Evolutionary conservation across 92 coral and sea anemone species (phyloP).

Genomic region (Parazoanthus darwini): DNA sequence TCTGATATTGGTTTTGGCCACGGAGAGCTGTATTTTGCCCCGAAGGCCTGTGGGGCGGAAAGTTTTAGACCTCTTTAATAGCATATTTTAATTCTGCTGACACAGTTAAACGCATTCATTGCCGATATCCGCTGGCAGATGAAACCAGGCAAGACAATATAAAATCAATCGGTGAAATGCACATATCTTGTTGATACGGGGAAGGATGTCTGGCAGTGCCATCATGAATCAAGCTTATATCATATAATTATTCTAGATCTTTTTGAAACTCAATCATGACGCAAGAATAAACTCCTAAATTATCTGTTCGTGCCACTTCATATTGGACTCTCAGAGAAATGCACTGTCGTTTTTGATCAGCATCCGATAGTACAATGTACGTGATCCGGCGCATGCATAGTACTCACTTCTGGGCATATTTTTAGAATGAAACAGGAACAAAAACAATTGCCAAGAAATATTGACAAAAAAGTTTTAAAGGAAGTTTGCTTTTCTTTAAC

Average conservation of each 20-base stretch:
- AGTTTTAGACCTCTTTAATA: not conserved
- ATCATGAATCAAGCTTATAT: not conserved
- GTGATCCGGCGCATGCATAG: not conserved
- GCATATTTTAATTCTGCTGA: not conserved
- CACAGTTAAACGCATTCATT: not conserved
- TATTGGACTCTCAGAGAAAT: not conserved
- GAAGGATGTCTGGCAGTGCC: not conserved
- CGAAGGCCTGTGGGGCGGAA: not conserved
- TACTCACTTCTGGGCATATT: too few species aligned
- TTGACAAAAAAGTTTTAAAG: too few species aligned
- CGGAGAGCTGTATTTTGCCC: not conserved
- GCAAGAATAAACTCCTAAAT: not conserved
- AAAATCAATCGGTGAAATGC: not conserved
- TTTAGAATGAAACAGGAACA: not conserved
- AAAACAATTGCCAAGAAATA: too few species aligned
- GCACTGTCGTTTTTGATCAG: not conserved
- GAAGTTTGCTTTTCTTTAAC: too few species aligned
- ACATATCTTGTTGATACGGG: not conserved
- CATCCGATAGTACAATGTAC: not conserved
- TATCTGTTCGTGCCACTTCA: not conserved
- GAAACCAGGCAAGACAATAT: not conserved
- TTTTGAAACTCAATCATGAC: not conserved
- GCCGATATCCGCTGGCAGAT: not conserved
- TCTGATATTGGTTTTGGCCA: not conserved
- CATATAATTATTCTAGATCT: not conserved